Percentiles rank a stretch among this genome's conserved stretches.
phyloP scores from a whole-genome alignment of 2,888 invertebrate genomes.

The Azorinus chamasolen region DNA sequence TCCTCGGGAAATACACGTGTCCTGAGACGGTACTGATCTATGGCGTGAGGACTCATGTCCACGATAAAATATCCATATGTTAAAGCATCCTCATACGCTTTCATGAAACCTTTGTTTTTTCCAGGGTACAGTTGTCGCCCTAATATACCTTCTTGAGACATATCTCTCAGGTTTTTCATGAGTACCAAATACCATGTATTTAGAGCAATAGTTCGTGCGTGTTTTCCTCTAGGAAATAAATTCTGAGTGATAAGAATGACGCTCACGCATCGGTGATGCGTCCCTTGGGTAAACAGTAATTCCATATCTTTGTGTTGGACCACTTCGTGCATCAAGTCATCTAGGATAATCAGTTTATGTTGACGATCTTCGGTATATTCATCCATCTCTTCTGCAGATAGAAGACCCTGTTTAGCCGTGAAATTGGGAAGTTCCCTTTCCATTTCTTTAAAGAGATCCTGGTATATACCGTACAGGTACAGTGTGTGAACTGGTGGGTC shows the following conservation, averaged over 20 bases:
- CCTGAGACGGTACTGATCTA: conserved; percentile 21
- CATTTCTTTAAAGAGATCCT: conserved; percentile 38
- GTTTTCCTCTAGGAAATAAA: conserved; percentile 12
- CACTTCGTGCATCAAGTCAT: conserved; percentile 40
- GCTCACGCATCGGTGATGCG: conserved; percentile 28
- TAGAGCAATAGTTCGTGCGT: conserved; percentile 34
- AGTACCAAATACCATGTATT: conserved; percentile 35
- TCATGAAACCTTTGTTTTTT: conserved; percentile 22
- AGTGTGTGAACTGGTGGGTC: conserved; percentile 40
- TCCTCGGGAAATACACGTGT: conserved; percentile 22
- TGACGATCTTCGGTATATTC: conserved; percentile 30
- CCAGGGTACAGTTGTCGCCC: conserved; percentile 18
- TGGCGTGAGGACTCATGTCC: conserved; percentile 16
- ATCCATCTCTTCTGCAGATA: conserved; percentile 21
- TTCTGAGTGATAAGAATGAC: conserved; percentile 24
- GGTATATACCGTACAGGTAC: conserved; percentile 47
- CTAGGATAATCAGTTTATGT: conserved; percentile 30
- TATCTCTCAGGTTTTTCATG: conserved; percentile 21
- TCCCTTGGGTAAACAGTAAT: conserved; percentile 36
- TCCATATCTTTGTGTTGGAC: conserved; percentile 25
- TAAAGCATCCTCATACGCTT: conserved; percentile 25
- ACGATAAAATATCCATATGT: conserved; percentile 29
- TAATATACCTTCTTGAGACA: conserved; percentile 9
- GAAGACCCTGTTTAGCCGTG: conserved; percentile 21
- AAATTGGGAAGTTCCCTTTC: conserved; percentile 36